Base-by-base conservation (phyloP, 2,113 vertebrate genomes). In the Myrmophylax atrothorax region DNA sequence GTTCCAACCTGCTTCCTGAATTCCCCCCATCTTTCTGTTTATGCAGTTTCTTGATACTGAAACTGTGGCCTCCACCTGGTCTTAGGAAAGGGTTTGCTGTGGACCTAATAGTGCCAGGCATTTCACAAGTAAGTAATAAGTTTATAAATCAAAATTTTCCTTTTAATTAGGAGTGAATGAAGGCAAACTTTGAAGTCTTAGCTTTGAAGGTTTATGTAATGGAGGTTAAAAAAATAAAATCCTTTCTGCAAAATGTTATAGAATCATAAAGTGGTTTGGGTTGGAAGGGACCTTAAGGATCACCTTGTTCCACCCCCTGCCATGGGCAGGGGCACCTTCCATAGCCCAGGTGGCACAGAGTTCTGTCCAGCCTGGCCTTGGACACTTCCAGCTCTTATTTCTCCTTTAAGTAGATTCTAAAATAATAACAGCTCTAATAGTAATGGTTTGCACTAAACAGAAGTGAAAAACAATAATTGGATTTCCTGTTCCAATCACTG, bases 21-120 rank as follows among this genome's bases (percentile, higher is more conserved):
- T 44, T 12, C 12, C 3, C 14, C 49, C 25, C 3, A 47, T 35
- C 16, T 53, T 38, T 75, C 33, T 35, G 18, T 18, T 75, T 1
- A 0, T 38, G 40, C 25, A 20, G 7, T 18, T 85, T 78, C 44
- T 56, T 25, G 3, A 10, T 31, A 4, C 18, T 52, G 35, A 22
- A 9, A 20, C 6, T 20, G 23, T 17, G 20, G 50, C 8, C 24
- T 63, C 22, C 33, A 7, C 28, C 7, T 14, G 0, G 3, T 7
- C 28, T 64, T 14, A 7, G 70, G 28, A 46, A 82, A 44, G 10
- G 5, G 29, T 33, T 35, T 35, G 24, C 35, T 3, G 0, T 17
- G 37, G 17, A 9, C 44, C 40, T 31, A 25, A 35, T 40, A 63
- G 26, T 5, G 31, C 7, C 20, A 5, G 7, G 6, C 13, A 7